These are phyloP conservation scores for Cheilosia vernalis DNA, from an alignment of 2,888 invertebrate species.

Conservation along the genomic window DNA sequence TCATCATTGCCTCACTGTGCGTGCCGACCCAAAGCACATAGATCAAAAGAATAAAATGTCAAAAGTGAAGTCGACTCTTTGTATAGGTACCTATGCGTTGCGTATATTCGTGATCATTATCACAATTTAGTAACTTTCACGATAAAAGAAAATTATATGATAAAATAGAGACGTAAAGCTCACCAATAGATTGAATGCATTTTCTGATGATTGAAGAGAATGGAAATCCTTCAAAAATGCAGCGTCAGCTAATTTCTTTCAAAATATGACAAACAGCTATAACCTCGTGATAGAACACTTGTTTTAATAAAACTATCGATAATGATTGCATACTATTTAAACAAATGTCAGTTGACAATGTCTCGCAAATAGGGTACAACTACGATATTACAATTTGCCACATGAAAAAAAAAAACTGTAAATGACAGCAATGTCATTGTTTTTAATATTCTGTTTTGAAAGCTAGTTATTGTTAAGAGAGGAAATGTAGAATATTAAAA, in stretches of 20 bases:
- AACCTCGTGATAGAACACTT: conserved; percentile 31
- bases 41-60: conserved; percentile 11
- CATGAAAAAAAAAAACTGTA: not conserved
- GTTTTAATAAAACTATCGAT: conserved; percentile 10
- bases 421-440: conserved; percentile 27
- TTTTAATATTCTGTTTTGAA: conserved; percentile 38
- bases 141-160: conserved; percentile 6
- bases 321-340: conserved; percentile 40
- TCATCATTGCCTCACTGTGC: not conserved
- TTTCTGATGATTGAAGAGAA: conserved; percentile 5
- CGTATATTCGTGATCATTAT: not conserved
- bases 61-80: conserved; percentile 17
- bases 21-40: not conserved
- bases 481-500: conserved; percentile 18
- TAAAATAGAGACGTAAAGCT: not conserved
- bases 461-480: not conserved
- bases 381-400: conserved; percentile 22
- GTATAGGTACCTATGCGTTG: not conserved
- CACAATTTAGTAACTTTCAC: not conserved
- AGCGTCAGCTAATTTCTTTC: not conserved
- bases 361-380: conserved; percentile 26
- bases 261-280: not conserved
- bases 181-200: conserved; percentile 31
- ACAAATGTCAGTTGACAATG: conserved; percentile 32
- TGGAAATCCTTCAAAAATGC: conserved; percentile 5